Base-by-base conservation (phyloP, 2,888 invertebrate genomes). In the Microctonus brassicae region DNA sequence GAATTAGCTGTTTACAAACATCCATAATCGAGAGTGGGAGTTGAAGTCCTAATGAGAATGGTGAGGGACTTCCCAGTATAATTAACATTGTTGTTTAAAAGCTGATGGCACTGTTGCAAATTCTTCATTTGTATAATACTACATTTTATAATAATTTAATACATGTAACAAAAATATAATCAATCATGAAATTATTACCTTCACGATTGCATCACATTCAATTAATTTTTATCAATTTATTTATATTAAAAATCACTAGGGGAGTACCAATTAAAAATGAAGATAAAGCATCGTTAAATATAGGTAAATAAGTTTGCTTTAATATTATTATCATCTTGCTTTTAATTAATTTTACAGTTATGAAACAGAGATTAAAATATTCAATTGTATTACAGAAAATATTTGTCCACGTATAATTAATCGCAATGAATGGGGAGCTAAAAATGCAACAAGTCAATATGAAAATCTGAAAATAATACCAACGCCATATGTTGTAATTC, bases 401-500 rank as follows among this genome's bases (percentile, higher is more conserved):
- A 52, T 29, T 22, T 82, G 82, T 42, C 86, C 86, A 13, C 77
- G 71, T 4, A 85, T 88, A 47, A 72, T 87, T 0, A 81, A 75
- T 11, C 79, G 87, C 17, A 66, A 74, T 11, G 81, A 83, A 75
- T 88, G 88, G 88, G 80, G 79, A 2, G 88, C 88, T 2, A 81
- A 88, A 1, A 74, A 81, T 24, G 80, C 84, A 0, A 78, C 69
- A 4, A 2, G n/a, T 3, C 67, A 47, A 1, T 34, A 75, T 9
- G 67, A 74, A 58, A 69, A 66, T 0, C 73, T 86, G 67, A 33
- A 36, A 1, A 29, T 70, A 0, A 69, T 76, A 3, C 88, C 88
- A 1, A 79, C 83, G 0, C 84, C 86, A 0, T 87, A 84, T 70
- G 84, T 86, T 3, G 87, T 88, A 0, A 73, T 88, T 11, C 88